Percentiles rank a stretch among this genome's conserved stretches.
Conservation (phyloP, 2,113 vertebrate species). For the Aphyosemion australe region DNA sequence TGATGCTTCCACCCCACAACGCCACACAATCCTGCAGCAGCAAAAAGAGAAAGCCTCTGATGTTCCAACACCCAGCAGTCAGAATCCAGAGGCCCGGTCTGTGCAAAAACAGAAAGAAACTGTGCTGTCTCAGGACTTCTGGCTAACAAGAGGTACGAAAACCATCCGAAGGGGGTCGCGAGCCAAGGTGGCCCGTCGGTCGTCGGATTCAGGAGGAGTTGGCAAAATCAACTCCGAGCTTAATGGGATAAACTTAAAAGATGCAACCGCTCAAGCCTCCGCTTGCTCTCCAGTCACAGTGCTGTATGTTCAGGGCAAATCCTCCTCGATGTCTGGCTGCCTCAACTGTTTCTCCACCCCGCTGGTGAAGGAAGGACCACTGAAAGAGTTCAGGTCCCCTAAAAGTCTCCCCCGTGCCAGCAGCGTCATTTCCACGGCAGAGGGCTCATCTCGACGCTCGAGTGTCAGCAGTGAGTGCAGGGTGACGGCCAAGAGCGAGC, state of each 20-base stretch:
- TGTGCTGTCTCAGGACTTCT: conserved; percentile 77
- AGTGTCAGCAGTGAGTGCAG: conserved; percentile 88
- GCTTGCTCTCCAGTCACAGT: conserved; percentile 76
- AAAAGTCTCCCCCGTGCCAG: conserved; percentile 89
- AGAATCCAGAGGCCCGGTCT: conserved; percentile 11
- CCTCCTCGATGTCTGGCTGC: conserved; percentile 82
- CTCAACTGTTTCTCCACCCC: conserved; percentile 77
- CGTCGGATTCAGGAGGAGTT: conserved; percentile 67
- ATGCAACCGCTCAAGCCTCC: conserved; percentile 70
- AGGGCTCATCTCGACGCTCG: conserved; percentile 87
- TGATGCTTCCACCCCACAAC: conserved; percentile 67
- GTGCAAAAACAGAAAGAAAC: conserved; percentile 78
- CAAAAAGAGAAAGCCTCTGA: conserved; percentile 52
- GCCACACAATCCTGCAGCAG: conserved; percentile 29
- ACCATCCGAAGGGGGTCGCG: conserved; percentile 79
- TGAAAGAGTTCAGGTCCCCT: conserved; percentile 71
- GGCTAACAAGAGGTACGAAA: conserved; percentile 80
- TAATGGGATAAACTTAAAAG: conserved; percentile 61
- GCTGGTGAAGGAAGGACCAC: conserved; percentile 78
- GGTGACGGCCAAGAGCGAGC: conserved; percentile 71
- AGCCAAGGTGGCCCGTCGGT: conserved; percentile 48
- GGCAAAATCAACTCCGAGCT: conserved; percentile 75
- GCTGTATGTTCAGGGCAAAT: conserved; percentile 81
- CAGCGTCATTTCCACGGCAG: conserved; percentile 90
- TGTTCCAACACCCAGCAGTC: conserved; percentile 8